A percentile compares a stretch with the other conserved stretches of the same genome.
Evolutionary conservation across 2,797 vertebrate species (phyloP).

Genomic region (Eptatretus atami): DNA sequence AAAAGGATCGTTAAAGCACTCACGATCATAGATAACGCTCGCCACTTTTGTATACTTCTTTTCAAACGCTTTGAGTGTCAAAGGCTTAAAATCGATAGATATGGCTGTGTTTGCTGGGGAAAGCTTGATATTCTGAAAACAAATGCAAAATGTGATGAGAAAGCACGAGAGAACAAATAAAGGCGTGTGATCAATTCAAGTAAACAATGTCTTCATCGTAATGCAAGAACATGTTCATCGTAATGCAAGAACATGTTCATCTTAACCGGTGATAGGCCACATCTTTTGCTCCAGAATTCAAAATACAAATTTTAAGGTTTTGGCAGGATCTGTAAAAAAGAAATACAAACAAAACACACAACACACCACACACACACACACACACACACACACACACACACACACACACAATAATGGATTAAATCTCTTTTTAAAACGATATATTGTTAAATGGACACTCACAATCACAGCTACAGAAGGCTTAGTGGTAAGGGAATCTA

Average conservation of each 20-base stretch:
- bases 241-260: constrained; percentile 13
- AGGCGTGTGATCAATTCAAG: constrained; percentile 7
- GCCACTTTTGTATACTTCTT: constrained; percentile 96
- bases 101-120: constrained; percentile 76
- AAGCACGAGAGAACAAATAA: constrained; percentile 9
- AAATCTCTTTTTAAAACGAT: not conserved
- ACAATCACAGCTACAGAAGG: too few species aligned
- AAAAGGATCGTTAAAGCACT: constrained; percentile 13
- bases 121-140: constrained; percentile 13
- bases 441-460: not conserved
- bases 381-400: too few species aligned
- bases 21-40: constrained; percentile 89
- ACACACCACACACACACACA: too few species aligned
- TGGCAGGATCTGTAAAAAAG: constrained; percentile 50
- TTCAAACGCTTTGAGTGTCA: constrained; percentile 74
- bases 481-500: too few species aligned
- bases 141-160: not conserved
- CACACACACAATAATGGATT: too few species aligned
- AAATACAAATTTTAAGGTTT: constrained; percentile 89
- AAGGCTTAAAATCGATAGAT: constrained; percentile 59
- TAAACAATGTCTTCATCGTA: not conserved
- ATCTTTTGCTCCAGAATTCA: constrained; percentile 96
- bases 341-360: not conserved
- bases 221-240: constrained; percentile 12
- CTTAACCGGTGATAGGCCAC: constrained; percentile 81